A percentile compares a stretch with the other conserved stretches of the same genome.
Evolutionary conservation across 2,797 vertebrate species (phyloP).

Genomic region (Antrozous pallidus): DNA sequence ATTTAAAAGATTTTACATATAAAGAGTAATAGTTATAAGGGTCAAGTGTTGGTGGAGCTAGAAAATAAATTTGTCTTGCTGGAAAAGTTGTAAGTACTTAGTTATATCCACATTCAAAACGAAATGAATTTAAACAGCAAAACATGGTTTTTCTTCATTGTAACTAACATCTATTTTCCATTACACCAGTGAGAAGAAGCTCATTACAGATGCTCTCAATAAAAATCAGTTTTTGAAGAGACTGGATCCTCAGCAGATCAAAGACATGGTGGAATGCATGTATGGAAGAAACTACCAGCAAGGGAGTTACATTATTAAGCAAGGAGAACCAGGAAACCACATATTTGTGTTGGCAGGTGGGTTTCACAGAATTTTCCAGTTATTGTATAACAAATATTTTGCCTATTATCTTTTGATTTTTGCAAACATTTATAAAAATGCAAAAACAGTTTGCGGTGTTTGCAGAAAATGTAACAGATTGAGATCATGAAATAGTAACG

Average conservation of each 20-base stretch:
- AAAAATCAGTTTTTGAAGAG: conserved; percentile 94
- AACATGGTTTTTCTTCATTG: background rate
- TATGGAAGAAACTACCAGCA: conserved; percentile 91
- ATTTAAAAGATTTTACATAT: background rate
- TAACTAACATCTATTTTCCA: conserved; percentile 34
- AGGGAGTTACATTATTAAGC: conserved; percentile 90
- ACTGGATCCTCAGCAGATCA: conserved; percentile 91
- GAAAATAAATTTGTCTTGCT: background rate
- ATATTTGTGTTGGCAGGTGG: conserved; percentile 94
- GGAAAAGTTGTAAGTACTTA: background rate
- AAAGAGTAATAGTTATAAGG: background rate
- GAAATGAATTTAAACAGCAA: background rate
- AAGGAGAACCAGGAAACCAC: conserved; percentile 92
- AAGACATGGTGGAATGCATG: conserved; percentile 97
- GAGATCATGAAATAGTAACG: background rate
- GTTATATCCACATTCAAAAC: background rate
- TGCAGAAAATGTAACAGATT: background rate
- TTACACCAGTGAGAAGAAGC: conserved; percentile 90
- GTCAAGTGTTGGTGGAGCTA: background rate
- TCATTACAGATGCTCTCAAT: conserved; percentile 91
- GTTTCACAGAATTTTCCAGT: background rate
- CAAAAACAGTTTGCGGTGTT: background rate
- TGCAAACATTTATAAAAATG: background rate
- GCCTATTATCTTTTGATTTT: background rate
- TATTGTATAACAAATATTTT: background rate